Evolutionary conservation across 2,888 invertebrate species (phyloP).

Genomic region (Pocota personata): DNA sequence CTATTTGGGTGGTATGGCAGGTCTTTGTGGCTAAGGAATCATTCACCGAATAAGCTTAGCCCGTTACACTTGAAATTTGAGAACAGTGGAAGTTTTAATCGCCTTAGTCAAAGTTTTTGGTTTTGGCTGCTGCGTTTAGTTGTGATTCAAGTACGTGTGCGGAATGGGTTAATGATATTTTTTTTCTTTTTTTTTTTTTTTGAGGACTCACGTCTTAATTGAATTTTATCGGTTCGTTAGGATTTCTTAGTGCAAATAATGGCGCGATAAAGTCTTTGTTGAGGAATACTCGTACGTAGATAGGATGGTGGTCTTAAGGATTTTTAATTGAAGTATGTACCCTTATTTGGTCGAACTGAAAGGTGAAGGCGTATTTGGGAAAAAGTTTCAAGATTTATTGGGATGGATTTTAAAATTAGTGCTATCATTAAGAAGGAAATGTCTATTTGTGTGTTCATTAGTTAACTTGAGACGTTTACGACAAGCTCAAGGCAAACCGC

Average conservation of each 20-base stretch:
- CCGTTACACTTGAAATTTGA: conserved; percentile 42
- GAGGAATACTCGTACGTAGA: too few relatives aligned
- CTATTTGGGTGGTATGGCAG: neutral
- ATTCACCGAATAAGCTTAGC: conserved; percentile 36
- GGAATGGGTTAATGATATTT: conserved; percentile 33
- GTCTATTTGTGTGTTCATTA: neutral
- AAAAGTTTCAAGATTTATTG: neutral
- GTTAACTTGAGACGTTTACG: too few relatives aligned
- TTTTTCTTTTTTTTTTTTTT: too few relatives aligned
- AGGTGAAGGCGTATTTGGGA: neutral
- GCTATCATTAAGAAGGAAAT: neutral
- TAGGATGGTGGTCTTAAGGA: neutral
- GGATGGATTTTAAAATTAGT: neutral
- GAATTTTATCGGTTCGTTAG: conserved; percentile 69
- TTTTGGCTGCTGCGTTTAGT: conserved; percentile 31
- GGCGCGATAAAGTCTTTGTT: conserved; percentile 44
- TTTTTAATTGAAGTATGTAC: too few relatives aligned
- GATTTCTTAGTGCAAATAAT: conserved; percentile 58
- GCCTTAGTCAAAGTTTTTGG: conserved; percentile 61
- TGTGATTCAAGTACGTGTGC: conserved; percentile 52
- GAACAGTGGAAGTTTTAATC: conserved; percentile 67
- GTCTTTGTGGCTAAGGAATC: conserved; percentile 6
- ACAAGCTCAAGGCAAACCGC: too few relatives aligned
- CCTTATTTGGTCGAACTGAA: too few relatives aligned
- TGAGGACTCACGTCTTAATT: conserved; percentile 44